Percentiles rank a stretch among this genome's conserved stretches.
Evolutionary conservation across 2,113 vertebrate genomes (phyloP).

Genomic region (Dendropsophus ebraccatus): DNA sequence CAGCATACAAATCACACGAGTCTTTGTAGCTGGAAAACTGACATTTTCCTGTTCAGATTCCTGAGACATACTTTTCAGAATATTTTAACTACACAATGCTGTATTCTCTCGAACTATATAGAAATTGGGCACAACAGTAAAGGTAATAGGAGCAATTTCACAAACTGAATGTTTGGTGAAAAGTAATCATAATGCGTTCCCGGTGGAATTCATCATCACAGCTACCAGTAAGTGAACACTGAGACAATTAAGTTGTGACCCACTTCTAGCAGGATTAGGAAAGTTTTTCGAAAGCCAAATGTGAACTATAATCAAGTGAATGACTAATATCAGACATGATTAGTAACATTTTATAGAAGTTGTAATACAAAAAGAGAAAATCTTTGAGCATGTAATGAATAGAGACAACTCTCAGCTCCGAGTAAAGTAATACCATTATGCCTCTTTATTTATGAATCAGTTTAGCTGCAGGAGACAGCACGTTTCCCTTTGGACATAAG

Average conservation of each 20-base stretch:
- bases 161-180: slow-evolving; percentile 32
- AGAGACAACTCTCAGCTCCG: neutral
- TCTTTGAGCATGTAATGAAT: no score
- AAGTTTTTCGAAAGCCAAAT: neutral
- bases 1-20: slow-evolving; percentile 53
- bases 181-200: slow-evolving; percentile 31
- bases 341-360: neutral
- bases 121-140: slow-evolving; percentile 26
- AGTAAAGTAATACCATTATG: neutral
- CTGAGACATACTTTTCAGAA: slow-evolving; percentile 47
- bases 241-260: slow-evolving; percentile 36
- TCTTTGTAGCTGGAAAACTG: slow-evolving; percentile 54
- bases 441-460: no score
- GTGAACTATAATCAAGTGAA: neutral
- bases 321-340: neutral
- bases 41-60: slow-evolving; percentile 43
- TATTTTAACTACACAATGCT: slow-evolving; percentile 44
- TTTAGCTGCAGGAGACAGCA: no score
- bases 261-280: neutral
- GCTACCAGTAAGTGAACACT: slow-evolving; percentile 18
- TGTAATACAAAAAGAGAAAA: neutral
- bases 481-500: no score
- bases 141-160: slow-evolving; percentile 40
- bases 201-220: slow-evolving; percentile 15
- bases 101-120: slow-evolving; percentile 33